Evolutionary conservation across 2,888 invertebrate genomes (phyloP).

Genomic region (Lochmaea capreae): DNA sequence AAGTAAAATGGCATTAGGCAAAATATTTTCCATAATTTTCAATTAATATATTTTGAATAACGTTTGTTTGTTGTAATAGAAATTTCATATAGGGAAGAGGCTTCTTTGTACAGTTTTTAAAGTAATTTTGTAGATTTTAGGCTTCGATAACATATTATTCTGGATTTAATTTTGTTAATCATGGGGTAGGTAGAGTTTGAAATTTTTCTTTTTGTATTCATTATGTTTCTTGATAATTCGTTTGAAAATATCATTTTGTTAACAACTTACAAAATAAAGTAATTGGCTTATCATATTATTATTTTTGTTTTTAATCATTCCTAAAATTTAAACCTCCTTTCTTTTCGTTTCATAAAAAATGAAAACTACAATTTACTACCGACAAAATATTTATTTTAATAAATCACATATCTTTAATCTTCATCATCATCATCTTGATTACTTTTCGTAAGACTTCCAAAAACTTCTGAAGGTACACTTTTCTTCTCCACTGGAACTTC

Average conservation of each 20-base stretch:
- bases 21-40: too few relatives aligned
- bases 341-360: neutral
- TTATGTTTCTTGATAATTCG: constrained; percentile 7
- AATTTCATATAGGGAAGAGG: too few relatives aligned
- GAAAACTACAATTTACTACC: too few relatives aligned
- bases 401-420: neutral
- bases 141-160: neutral
- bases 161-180: constrained; percentile 14
- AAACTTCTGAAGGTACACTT: constrained; percentile 89
- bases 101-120: neutral
- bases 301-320: neutral
- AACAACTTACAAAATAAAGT: constrained; percentile 20
- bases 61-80: neutral
- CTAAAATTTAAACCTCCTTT: too few relatives aligned
- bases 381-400: too few relatives aligned
- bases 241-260: constrained; percentile 11
- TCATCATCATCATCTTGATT: constrained; percentile 37
- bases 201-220: constrained; percentile 10
- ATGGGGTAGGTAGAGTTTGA: neutral
- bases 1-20: too few relatives aligned
- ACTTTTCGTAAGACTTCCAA: constrained; percentile 79
- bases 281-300: constrained; percentile 14
- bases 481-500: constrained; percentile 84
- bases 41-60: too few relatives aligned
- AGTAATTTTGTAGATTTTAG: neutral